phyloP scores from a whole-genome alignment of 2,113 vertebrate species.

The Pogonocichla stellata region DNA sequence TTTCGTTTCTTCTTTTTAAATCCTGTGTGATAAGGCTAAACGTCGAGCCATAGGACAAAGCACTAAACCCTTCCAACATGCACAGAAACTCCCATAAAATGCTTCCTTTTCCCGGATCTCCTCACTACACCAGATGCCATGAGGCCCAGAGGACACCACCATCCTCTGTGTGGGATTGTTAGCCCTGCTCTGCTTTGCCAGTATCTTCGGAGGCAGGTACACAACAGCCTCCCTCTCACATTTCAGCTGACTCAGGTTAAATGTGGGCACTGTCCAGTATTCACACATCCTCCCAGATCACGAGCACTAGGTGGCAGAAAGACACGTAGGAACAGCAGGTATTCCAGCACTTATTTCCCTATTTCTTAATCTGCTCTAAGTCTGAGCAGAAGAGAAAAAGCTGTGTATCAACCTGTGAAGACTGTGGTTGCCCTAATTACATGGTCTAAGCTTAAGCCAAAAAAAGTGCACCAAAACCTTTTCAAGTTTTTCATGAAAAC shows the following conservation, averaged over 20 bases:
- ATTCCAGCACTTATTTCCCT: not conserved
- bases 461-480: not conserved
- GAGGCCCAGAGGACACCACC: not conserved
- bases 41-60: not conserved
- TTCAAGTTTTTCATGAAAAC: not conserved
- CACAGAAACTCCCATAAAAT: not conserved
- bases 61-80: not conserved
- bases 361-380: not conserved
- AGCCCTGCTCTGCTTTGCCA: not conserved
- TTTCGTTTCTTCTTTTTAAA: not conserved
- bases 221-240: not conserved
- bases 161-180: not conserved
- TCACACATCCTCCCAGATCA: not conserved
- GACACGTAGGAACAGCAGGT: not conserved
- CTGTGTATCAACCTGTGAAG: not conserved
- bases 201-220: not conserved
- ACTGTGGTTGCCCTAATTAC: not conserved
- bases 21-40: not conserved
- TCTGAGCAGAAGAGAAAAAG: not conserved
- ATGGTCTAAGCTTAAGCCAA: not conserved
- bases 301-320: not conserved
- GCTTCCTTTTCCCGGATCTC: not conserved
- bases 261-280: not conserved
- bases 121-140: not conserved
- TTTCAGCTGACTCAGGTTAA: not conserved